Conservation (phyloP, 2,113 vertebrate species). For the Ailuropoda melanoleuca region DNA sequence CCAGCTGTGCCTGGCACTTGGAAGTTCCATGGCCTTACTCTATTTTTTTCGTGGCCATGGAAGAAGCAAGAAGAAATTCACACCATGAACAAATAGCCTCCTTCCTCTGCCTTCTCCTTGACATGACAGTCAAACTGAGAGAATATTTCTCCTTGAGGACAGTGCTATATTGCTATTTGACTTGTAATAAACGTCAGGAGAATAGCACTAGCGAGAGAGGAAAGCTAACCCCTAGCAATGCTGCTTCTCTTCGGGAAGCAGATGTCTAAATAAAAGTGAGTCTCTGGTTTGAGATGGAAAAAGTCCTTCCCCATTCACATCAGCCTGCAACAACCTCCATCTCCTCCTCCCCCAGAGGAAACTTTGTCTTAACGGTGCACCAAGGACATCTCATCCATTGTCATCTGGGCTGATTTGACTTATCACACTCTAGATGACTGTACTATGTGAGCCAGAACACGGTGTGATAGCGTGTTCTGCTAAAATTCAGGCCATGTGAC, state of each 20-base stretch:
- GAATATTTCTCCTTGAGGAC: constrained; percentile 54
- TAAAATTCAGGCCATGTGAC: not conserved
- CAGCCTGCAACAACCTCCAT: not conserved
- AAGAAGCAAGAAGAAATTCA: constrained; percentile 13
- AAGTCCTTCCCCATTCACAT: not conserved
- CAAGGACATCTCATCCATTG: not conserved
- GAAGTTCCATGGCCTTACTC: not conserved
- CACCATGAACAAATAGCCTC: not conserved
- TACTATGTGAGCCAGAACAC: not conserved
- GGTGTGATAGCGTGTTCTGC: not conserved
- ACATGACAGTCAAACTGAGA: constrained; percentile 58
- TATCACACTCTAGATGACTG: not conserved
- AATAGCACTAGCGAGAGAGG: not conserved
- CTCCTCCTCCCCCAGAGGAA: not conserved
- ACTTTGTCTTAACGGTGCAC: not conserved
- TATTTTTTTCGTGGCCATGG: not conserved
- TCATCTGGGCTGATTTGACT: not conserved
- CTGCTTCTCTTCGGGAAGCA: not conserved
- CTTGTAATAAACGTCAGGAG: constrained; percentile 63
- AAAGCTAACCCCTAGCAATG: constrained; percentile 10
- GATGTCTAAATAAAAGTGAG: not conserved
- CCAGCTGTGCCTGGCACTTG: constrained; percentile 37
- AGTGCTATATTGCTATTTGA: constrained; percentile 53
- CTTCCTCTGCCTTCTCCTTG: constrained; percentile 36
- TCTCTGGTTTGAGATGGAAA: not conserved